Percentiles rank a stretch among this genome's conserved stretches.
Evolutionary conservation across 2,113 vertebrate genomes (phyloP).

Genomic region (Oostethus manadensis): DNA sequence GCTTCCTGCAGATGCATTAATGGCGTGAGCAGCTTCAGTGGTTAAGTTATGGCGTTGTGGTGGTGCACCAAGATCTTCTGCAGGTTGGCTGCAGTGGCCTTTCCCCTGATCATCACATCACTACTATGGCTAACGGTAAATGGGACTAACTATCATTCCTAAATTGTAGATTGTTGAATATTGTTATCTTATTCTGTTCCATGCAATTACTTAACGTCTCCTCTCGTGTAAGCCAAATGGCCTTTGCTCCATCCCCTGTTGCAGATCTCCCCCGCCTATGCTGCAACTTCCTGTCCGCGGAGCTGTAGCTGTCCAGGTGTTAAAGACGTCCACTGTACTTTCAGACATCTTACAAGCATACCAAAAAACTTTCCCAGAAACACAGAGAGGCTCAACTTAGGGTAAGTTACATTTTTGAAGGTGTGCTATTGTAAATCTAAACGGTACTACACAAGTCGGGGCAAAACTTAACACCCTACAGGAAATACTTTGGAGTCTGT

Average conservation of each 20-base stretch:
- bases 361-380: slow-evolving; percentile 64
- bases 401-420: slow-evolving; percentile 48
- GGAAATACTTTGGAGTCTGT: slow-evolving; percentile 33
- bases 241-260: background rate
- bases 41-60: slow-evolving; percentile 60
- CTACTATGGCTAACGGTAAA: slow-evolving; percentile 55
- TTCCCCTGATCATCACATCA: slow-evolving; percentile 55
- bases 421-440: background rate
- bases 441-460: slow-evolving; percentile 3
- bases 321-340: slow-evolving; percentile 77
- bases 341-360: slow-evolving; percentile 67
- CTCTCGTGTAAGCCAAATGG: background rate
- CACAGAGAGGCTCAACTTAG: slow-evolving; percentile 72
- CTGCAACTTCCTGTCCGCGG: slow-evolving; percentile 54
- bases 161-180: background rate
- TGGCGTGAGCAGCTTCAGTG: slow-evolving; percentile 53
- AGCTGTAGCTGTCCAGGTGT: slow-evolving; percentile 70
- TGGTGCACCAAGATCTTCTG: slow-evolving; percentile 26
- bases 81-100: slow-evolving; percentile 42
- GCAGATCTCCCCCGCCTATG: slow-evolving; percentile 23
- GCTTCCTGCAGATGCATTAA: slow-evolving; percentile 52
- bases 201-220: background rate
- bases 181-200: background rate
- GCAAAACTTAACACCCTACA: slow-evolving; percentile 29
- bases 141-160: background rate